A percentile compares a stretch with the other conserved stretches of the same genome.
Conservation (phyloP, 2,888 invertebrate species). For the Hypomecis atomaria region DNA sequence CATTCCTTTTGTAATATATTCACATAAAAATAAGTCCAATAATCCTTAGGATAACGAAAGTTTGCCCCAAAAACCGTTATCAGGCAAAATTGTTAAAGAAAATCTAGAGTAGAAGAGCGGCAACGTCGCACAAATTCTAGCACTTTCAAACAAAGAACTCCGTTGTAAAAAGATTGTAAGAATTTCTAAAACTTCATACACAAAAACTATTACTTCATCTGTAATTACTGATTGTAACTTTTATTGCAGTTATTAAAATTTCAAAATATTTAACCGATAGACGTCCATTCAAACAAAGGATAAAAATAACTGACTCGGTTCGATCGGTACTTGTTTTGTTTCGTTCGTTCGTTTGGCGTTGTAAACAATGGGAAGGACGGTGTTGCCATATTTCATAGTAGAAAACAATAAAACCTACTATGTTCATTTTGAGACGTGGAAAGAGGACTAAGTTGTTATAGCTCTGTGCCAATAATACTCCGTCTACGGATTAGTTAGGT, state of each 20-base stretch:
- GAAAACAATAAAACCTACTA: conserved; percentile 1
- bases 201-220: neutral
- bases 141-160: conserved; percentile 66
- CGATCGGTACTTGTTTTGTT: conserved; percentile 62
- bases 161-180: conserved; percentile 22
- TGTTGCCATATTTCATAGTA: conserved; percentile 52
- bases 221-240: too few species aligned
- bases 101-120: conserved; percentile 64
- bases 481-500: too few species aligned
- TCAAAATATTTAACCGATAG: conserved; percentile 21
- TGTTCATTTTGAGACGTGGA: too few species aligned
- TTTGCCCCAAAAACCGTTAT: conserved; percentile 20
- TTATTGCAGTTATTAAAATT: neutral
- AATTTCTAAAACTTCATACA: neutral
- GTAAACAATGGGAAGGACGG: conserved; percentile 64
- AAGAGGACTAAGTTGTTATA: too few species aligned
- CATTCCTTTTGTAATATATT: conserved; percentile 63
- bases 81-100: conserved; percentile 39
- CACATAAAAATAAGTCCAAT: conserved; percentile 46
- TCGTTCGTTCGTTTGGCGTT: conserved; percentile 58
- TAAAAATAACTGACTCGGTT: conserved; percentile 57
- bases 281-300: conserved; percentile 47
- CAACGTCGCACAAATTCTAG: conserved; percentile 70
- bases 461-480: too few species aligned
- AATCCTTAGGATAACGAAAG: conserved; percentile 35